Evolutionary conservation across 53 echinoderm and acorn worm species (phyloP), one percentile per base, ranked within the genome.

Genomic region (Antedon mediterranea): DNA sequence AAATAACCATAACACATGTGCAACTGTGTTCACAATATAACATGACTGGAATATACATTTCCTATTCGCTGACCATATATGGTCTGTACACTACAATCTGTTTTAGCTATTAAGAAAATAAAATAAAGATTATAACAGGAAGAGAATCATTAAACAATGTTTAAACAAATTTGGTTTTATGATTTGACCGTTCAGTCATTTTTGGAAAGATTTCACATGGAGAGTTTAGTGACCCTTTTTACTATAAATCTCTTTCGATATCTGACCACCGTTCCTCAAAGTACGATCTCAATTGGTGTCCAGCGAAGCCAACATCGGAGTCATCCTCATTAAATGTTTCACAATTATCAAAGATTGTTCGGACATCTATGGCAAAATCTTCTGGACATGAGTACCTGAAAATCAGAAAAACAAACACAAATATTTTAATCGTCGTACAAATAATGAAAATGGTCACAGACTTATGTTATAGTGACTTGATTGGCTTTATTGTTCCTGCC

Each of bases 321-420:
- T 98, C 98, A 34, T 98, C 98, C 72, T 98, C 98, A 72, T 98
- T 98, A 83, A 90, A 98, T 14, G 92, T 98, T 82, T 98, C 93
- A 74, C 98, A 98, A 86, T 98, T 98, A 75, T 93, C 90, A 43
- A 98, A 98, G 44, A 98, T 84, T 3, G 90, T 88, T 18, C 98
- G 93, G 7, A 87, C 86, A 76, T 98, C 98, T 28, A 84, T 71
- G 31, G 90, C 92, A 86, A 98, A 98, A 30, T 98, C 92, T n/a
- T 93, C 92, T 0, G 82, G 82, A 29, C 79, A 78, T 33, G 86
- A 84, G 80, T 93, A 98, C 29, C 98, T 93, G 83, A 80, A 43
- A 43, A 18, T 81, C 0, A 81, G 71, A 81, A 28, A 77, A 28
- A n/a, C n/a, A n/a, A n/a, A n/a, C n/a, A n/a, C n/a, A n/a, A n/a